phyloP scores from a whole-genome alignment of 1,140 invertebrate genomes.

The Drosophila navojoa region DNA sequence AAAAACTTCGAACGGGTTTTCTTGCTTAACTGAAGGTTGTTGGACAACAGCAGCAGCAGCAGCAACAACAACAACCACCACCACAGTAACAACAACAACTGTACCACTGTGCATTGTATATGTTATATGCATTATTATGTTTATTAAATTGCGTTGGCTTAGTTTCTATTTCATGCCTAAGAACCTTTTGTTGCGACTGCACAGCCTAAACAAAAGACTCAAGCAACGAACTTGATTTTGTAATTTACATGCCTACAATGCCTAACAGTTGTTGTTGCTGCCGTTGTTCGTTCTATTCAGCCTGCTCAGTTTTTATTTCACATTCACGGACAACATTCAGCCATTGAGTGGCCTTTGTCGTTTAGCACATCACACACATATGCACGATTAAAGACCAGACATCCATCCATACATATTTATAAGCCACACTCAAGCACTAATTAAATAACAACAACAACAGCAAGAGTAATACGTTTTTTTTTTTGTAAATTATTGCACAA shows the following conservation, averaged over 20 bases:
- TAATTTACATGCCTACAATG: conserved; percentile 71
- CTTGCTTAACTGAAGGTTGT: conserved; percentile 50
- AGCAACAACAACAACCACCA: conserved; percentile 1
- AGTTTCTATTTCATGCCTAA: conserved; percentile 66
- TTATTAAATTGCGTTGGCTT: conserved; percentile 53
- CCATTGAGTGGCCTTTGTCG: conserved; percentile 58
- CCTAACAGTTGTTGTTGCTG: conserved; percentile 18
- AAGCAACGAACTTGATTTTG: conserved; percentile 79
- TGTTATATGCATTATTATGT: conserved; percentile 32
- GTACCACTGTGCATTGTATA: conserved; percentile 41
- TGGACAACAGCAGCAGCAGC: conserved; percentile 14
- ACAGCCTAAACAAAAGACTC: conserved; percentile 68
- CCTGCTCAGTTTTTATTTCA: conserved; percentile 65
- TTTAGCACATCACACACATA: conserved; percentile 52
- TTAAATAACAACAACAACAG: conserved; percentile 47
- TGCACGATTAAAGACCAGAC: conserved; percentile 48
- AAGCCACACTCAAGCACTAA: conserved; percentile 64
- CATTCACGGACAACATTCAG: conserved; percentile 66
- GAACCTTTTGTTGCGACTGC: conserved; percentile 63
- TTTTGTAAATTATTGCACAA: conserved; percentile 50
- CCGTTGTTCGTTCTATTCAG: conserved; percentile 19
- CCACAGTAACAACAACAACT: conserved; percentile 7
- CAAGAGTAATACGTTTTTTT: no score
- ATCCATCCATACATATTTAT: conserved; percentile 75
- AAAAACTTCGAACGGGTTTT: conserved; percentile 60